Conservation (phyloP, 2,797 vertebrate genomes). For the Phataginus tricuspis region DNA sequence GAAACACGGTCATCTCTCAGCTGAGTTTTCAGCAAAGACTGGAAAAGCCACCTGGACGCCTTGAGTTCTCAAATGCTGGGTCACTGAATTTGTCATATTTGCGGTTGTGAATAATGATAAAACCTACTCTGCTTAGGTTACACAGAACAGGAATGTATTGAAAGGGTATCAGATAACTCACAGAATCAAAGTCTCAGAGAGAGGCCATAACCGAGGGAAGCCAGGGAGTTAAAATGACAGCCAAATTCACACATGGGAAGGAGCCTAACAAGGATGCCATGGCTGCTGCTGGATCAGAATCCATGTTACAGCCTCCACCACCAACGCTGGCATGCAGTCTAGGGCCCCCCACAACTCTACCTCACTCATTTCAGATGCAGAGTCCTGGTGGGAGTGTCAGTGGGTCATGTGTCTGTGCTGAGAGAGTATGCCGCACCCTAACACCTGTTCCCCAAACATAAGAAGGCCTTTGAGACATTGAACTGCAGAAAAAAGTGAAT, state of each 20-base stretch:
- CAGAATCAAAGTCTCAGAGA: not conserved
- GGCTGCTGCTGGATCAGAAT: not conserved
- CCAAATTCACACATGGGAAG: fast-evolving
- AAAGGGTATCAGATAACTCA: not conserved
- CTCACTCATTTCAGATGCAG: too few relatives aligned
- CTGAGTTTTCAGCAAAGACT: not conserved
- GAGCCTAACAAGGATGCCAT: fast-evolving
- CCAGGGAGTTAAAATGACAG: fast-evolving
- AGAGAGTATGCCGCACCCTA: not conserved
- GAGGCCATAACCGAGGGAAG: not conserved
- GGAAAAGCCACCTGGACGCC: not conserved
- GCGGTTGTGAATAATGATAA: not conserved
- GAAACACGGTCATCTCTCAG: not conserved
- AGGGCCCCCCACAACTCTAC: fast-evolving
- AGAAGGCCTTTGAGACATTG: not conserved
- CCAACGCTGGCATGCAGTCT: too few relatives aligned
- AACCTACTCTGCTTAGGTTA: not conserved
- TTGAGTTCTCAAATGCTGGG: not conserved
- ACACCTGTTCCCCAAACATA: not conserved
- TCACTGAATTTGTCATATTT: not conserved
- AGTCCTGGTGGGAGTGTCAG: too few relatives aligned
- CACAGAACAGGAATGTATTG: not conserved
- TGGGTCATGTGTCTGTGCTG: not conserved
- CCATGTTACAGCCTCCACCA: too few relatives aligned
- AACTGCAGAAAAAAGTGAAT: not conserved